phyloP scores from a whole-genome alignment of 2,888 invertebrate species.

The Athripsodes cinereus region DNA sequence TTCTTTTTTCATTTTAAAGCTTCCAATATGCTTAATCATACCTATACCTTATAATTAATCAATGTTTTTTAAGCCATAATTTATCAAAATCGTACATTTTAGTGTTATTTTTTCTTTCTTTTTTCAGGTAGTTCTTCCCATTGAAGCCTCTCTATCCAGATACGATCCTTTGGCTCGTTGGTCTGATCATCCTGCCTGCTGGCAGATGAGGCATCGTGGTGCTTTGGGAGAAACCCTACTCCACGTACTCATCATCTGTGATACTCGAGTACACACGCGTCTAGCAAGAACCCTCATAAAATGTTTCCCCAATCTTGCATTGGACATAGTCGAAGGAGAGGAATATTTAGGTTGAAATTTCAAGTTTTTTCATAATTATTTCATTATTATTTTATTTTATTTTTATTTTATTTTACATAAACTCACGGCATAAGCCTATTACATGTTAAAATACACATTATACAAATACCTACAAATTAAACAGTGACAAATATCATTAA shows the following conservation, averaged over 20 bases:
- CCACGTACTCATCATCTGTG: conserved; percentile 92
- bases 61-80: too few relatives aligned
- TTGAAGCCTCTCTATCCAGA: conserved; percentile 76
- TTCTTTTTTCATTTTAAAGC: too few relatives aligned
- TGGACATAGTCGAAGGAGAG: conserved; percentile 95
- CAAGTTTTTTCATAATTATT: neutral
- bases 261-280: conserved; percentile 70
- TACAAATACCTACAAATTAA: too few relatives aligned
- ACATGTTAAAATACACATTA: too few relatives aligned
- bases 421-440: too few relatives aligned
- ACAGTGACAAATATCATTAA: too few relatives aligned
- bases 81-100: too few relatives aligned
- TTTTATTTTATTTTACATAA: too few relatives aligned
- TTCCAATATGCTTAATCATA: too few relatives aligned
- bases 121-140: conserved; percentile 69
- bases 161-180: conserved; percentile 85
- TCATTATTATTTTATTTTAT: too few relatives aligned
- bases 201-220: conserved; percentile 96
- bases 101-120: too few relatives aligned
- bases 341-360: conserved; percentile 76
- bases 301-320: conserved; percentile 82
- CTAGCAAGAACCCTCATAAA: conserved; percentile 85
- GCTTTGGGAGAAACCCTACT: conserved; percentile 91
- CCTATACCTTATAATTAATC: too few relatives aligned
- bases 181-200: conserved; percentile 90